phyloP scores from a whole-genome alignment of 2,797 vertebrate species.

The Prionace glauca region DNA sequence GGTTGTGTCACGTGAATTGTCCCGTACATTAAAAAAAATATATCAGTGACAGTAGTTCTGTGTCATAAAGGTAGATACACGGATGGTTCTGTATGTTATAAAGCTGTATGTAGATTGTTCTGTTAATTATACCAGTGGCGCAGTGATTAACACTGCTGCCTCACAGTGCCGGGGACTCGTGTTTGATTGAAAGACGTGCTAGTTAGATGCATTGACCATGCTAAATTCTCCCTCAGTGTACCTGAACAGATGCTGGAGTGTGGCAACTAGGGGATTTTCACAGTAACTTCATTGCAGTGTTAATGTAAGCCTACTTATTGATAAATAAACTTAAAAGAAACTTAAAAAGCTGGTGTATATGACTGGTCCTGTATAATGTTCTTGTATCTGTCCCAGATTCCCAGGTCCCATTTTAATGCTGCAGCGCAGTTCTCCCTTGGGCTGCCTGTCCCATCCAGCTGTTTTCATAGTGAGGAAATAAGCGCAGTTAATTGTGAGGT shows the following conservation, averaged over 20 bases:
- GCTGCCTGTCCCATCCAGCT: background rate
- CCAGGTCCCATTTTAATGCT: background rate
- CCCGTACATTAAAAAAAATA: background rate
- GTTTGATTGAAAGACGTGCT: no score
- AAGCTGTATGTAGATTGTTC: background rate
- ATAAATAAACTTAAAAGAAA: no score
- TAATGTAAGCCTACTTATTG: no score
- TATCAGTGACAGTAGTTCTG: no score
- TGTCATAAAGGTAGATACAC: background rate
- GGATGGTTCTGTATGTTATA: background rate
- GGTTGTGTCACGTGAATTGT: background rate
- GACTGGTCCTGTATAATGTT: background rate
- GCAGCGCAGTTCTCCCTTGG: background rate
- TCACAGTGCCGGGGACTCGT: no score
- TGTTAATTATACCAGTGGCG: background rate
- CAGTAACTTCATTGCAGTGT: no score
- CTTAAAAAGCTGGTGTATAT: background rate
- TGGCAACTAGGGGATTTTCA: no score
- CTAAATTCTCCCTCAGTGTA: no score
- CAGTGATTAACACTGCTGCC: no score
- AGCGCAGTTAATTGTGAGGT: background rate
- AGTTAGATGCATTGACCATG: no score
- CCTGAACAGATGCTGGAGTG: no score
- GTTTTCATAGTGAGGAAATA: background rate
- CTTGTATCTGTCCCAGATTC: background rate